Evolutionary conservation across 2,797 vertebrate species (phyloP).

Genomic region (Pantherophis vulpinus): DNA sequence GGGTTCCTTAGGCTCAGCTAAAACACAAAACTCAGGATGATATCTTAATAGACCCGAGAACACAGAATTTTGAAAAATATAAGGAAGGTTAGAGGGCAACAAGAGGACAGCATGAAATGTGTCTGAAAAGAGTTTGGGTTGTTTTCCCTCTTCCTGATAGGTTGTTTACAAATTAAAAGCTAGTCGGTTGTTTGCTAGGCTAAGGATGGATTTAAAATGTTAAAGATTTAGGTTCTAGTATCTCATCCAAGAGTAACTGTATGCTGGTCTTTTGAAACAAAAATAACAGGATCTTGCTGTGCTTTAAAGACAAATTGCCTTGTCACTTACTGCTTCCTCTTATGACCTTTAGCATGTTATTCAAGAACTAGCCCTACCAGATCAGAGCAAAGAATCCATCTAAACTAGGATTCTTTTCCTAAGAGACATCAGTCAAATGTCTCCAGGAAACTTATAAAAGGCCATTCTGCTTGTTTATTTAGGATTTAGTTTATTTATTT

Average conservation of each 20-base stretch:
- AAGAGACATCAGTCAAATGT: background rate
- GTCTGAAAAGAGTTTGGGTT: background rate
- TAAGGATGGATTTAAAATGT: background rate
- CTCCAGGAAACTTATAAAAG: background rate
- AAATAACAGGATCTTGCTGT: background rate
- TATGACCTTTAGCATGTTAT: background rate
- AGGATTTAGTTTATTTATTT: background rate
- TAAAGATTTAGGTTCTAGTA: background rate
- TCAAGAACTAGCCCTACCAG: background rate
- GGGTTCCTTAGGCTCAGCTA: background rate
- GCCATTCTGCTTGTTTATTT: background rate
- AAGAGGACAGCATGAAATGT: background rate
- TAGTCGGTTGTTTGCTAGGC: background rate
- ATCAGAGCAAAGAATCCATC: background rate
- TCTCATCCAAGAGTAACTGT: background rate
- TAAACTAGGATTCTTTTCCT: background rate
- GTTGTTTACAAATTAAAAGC: background rate
- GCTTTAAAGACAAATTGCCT: background rate
- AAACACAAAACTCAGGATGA: constrained; percentile 3
- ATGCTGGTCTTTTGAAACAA: background rate
- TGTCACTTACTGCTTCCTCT: background rate
- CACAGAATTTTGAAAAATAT: background rate
- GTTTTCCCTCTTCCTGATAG: background rate
- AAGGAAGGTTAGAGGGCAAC: constrained; percentile 8
- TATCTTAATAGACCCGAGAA: background rate